phyloP scores from a whole-genome alignment of 2,797 vertebrate genomes.

The Chrysocyon brachyurus region DNA sequence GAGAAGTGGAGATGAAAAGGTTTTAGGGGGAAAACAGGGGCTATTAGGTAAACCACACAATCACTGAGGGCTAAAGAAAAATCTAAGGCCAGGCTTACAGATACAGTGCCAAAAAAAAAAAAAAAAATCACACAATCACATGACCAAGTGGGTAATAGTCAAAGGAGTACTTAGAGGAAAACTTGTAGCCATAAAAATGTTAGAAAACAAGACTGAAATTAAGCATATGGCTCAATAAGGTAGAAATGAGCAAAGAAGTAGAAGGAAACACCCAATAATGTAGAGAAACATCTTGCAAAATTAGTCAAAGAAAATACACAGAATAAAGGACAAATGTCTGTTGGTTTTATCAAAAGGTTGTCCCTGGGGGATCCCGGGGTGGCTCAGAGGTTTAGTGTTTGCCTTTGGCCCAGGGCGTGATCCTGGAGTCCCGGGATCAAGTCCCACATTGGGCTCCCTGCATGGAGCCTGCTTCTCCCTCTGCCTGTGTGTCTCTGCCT shows the following conservation, averaged over 20 bases:
- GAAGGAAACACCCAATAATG: background rate
- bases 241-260: background rate
- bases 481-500: too few relatives aligned
- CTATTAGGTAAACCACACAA: background rate
- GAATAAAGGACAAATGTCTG: background rate
- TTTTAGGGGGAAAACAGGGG: background rate
- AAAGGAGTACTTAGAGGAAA: background rate
- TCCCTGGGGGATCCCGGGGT: too few relatives aligned
- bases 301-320: background rate
- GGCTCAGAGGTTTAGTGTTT: too few relatives aligned
- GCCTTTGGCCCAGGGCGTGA: too few relatives aligned
- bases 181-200: background rate
- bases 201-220: background rate
- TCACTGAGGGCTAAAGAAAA: background rate
- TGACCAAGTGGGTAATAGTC: background rate
- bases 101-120: background rate
- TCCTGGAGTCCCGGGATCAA: too few relatives aligned
- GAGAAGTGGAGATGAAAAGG: background rate
- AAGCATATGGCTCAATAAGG: background rate
- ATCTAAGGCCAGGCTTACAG: background rate
- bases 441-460: too few relatives aligned
- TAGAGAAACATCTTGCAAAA: background rate
- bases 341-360: background rate
- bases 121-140: background rate
- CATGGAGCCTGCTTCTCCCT: too few relatives aligned